Conservation (phyloP, 2,888 invertebrate genomes). For the Anarsia innoxiella region DNA sequence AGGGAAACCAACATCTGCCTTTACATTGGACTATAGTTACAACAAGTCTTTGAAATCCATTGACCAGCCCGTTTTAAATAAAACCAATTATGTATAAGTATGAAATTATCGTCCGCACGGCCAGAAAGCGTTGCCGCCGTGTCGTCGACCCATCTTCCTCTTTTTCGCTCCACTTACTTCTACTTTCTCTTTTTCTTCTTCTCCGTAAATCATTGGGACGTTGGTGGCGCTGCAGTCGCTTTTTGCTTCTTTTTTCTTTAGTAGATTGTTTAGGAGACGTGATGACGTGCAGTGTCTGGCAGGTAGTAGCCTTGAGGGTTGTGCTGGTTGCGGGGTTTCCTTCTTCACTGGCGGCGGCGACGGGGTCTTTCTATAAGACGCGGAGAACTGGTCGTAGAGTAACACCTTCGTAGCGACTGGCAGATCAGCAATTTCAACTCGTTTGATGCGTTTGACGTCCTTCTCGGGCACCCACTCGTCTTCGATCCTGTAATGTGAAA, state of each 20-base stretch:
- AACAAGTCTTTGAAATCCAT: too few relatives aligned
- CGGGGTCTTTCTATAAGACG: constrained; percentile 42
- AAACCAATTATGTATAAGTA: too few relatives aligned
- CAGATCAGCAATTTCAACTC: constrained; percentile 72
- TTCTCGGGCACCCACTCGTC: constrained; percentile 91
- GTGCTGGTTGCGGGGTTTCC: constrained; percentile 15
- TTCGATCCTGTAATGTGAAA: constrained; percentile 77
- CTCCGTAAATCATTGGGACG: constrained; percentile 28
- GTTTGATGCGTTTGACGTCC: constrained; percentile 78
- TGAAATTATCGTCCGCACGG: constrained; percentile 62
- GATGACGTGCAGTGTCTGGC: constrained; percentile 50
- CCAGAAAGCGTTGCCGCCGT: constrained; percentile 64
- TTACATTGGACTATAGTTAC: too few relatives aligned
- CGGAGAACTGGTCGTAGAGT: constrained; percentile 69
- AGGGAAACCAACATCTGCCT: constrained; percentile 52
- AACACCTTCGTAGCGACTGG: constrained; percentile 65
- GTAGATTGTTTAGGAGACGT: constrained; percentile 43
- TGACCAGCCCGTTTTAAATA: too few relatives aligned
- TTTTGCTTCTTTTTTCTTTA: constrained; percentile 32
- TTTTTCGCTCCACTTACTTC: constrained; percentile 60
- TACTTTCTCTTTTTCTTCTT: constrained; percentile 25
- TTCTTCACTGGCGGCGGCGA: constrained; percentile 24
- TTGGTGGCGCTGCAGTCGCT: constrained; percentile 30
- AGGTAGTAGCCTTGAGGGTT: constrained; percentile 27
- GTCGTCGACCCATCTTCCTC: constrained; percentile 54